A percentile compares a stretch with the other conserved stretches of the same genome.
Evolutionary conservation across 2,797 vertebrate genomes (phyloP).

Genomic region (Graptemys geographica): DNA sequence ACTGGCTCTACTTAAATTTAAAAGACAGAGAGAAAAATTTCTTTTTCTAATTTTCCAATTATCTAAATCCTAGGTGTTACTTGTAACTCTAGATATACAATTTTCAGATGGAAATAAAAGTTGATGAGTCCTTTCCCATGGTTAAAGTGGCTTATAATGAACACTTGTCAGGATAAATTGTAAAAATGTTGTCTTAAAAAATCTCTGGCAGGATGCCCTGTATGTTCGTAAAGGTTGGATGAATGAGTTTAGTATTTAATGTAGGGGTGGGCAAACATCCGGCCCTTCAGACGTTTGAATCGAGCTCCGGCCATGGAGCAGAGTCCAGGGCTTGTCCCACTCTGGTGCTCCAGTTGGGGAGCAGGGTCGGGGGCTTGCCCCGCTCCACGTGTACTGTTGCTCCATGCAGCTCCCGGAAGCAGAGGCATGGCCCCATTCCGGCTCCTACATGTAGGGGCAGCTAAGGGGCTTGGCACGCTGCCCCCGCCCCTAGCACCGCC

Average conservation of each 20-base stretch:
- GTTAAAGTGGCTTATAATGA: neutral
- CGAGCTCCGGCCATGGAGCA: too few species aligned
- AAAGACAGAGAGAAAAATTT: neutral
- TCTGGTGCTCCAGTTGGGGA: too few species aligned
- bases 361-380: too few species aligned
- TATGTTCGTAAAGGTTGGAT: neutral
- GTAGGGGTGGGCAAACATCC: too few species aligned
- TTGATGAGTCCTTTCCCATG: neutral
- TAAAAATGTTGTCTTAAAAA: conserved; percentile 3
- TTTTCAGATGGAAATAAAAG: conserved; percentile 18
- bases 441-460: too few species aligned
- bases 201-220: neutral
- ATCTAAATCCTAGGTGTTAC: neutral
- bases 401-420: too few species aligned
- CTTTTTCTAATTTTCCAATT: neutral
- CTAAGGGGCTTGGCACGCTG: too few species aligned
- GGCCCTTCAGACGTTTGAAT: too few species aligned
- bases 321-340: too few species aligned
- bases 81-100: neutral
- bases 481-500: too few species aligned
- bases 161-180: neutral
- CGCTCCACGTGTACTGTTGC: too few species aligned
- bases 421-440: too few species aligned
- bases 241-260: neutral
- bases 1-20: neutral